Evolutionary conservation across 1,140 invertebrate genomes (phyloP).

Genomic region (Drosophila pseudoobscura): DNA sequence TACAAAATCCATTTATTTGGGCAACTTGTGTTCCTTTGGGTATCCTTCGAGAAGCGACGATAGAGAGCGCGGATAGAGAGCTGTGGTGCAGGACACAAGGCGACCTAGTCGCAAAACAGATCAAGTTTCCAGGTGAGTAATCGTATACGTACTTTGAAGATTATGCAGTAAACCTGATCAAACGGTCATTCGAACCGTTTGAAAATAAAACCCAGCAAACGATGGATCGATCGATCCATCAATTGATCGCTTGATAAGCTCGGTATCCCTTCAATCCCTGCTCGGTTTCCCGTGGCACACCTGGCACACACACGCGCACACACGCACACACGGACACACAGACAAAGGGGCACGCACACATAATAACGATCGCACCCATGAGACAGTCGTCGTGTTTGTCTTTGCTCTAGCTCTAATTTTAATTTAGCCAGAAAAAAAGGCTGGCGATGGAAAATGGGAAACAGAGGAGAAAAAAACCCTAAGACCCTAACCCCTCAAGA

Average conservation of each 20-base stretch:
- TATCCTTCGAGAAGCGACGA: not conserved
- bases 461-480: conserved; percentile 23
- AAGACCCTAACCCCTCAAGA: conserved; percentile 48
- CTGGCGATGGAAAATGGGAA: conserved; percentile 5
- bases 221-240: conserved; percentile 34
- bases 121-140: conserved; percentile 37
- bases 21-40: not conserved
- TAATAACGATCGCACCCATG: conserved; percentile 64
- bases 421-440: conserved; percentile 52
- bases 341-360: conserved; percentile 7
- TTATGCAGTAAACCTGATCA: not conserved
- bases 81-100: conserved; percentile 7
- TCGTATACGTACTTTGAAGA: not conserved
- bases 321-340: not conserved
- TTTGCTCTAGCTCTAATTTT: conserved; percentile 81
- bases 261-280: conserved; percentile 21
- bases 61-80: not conserved
- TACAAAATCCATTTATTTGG: no score
- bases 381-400: conserved; percentile 48
- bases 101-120: conserved; percentile 61
- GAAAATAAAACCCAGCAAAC: not conserved
- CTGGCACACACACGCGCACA: conserved; percentile 41
- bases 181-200: conserved; percentile 21
- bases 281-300: conserved; percentile 32
- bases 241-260: conserved; percentile 38